A percentile compares a stretch with the other conserved stretches of the same genome.
phyloP scores from a whole-genome alignment of 2,113 vertebrate genomes.

The Rhagologus leucostigma region DNA sequence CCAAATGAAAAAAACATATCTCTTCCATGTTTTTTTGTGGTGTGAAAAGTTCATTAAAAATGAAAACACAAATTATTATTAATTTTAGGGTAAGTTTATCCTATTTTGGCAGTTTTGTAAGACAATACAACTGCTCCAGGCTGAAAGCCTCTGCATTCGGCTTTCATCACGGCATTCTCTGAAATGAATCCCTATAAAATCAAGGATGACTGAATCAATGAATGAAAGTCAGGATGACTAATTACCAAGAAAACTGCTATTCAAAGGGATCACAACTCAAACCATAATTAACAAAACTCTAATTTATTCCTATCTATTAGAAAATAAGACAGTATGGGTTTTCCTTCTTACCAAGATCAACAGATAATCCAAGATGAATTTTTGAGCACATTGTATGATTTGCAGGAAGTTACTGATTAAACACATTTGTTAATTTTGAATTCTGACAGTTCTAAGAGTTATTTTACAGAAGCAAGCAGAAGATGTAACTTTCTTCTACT shows the following conservation, averaged over 20 bases:
- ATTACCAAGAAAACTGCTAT: background rate
- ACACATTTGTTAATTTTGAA: background rate
- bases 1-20: fast-evolving
- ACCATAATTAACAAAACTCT: background rate
- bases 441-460: background rate
- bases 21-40: background rate
- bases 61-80: background rate
- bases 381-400: background rate
- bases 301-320: background rate
- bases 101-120: background rate
- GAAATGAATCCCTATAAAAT: background rate
- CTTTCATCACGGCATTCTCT: background rate
- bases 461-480: background rate
- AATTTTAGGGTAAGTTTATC: background rate
- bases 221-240: conserved; percentile 33
- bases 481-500: background rate
- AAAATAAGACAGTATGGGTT: background rate
- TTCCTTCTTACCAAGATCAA: background rate
- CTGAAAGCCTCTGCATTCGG: background rate
- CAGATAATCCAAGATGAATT: background rate
- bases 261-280: background rate
- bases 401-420: background rate
- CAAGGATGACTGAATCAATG: background rate
- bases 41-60: background rate
- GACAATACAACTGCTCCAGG: background rate